Percentiles rank a stretch among this genome's conserved stretches.
Conservation (phyloP, 2,797 vertebrate species). For the Ataeniobius toweri region DNA sequence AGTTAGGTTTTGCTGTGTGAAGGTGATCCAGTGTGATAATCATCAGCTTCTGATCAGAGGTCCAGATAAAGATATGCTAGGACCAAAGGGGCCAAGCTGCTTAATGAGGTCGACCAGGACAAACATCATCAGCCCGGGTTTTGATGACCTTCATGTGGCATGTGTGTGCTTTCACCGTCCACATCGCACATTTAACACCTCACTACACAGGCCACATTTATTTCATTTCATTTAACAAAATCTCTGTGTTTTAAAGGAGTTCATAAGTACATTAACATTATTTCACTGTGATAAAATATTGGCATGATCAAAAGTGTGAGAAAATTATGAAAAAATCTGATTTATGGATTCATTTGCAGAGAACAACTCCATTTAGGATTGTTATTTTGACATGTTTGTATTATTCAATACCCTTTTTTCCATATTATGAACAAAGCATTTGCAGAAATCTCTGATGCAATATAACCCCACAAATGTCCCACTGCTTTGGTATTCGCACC, state of each 20-base stretch:
- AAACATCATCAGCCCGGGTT: constrained; percentile 31
- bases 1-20: constrained; percentile 43
- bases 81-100: constrained; percentile 23
- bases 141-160: constrained; percentile 41
- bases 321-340: not conserved
- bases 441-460: not conserved
- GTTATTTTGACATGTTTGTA: not conserved
- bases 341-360: not conserved
- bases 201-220: not conserved
- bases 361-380: not conserved
- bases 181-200: not conserved
- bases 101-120: constrained; percentile 31
- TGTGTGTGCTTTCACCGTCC: not conserved
- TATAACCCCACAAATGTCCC: not conserved
- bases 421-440: not conserved
- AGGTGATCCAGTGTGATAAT: constrained; percentile 63
- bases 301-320: not conserved
- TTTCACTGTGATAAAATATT: not conserved
- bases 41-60: constrained; percentile 54
- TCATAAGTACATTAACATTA: not conserved
- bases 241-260: not conserved
- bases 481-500: not conserved
- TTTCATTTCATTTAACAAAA: not conserved
- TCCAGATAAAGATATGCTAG: constrained; percentile 57
- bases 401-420: not conserved